Percentiles rank a stretch among this genome's conserved stretches.
Evolutionary conservation across 2,113 vertebrate species (phyloP).

Genomic region (Apus apus): DNA sequence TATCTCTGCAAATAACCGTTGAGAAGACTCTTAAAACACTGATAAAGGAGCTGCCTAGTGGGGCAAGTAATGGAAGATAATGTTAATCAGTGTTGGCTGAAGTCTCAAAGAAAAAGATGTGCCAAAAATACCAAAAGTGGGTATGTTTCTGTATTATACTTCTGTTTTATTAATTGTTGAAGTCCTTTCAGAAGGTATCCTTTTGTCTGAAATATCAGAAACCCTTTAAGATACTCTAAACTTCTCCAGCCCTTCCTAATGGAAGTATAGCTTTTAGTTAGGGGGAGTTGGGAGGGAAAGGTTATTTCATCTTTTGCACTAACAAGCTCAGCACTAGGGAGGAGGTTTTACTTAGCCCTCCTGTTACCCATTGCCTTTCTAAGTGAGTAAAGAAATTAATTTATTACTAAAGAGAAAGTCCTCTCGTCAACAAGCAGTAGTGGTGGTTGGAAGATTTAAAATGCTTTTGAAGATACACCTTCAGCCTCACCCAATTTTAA

Average conservation of each 20-base stretch:
- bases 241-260: background rate
- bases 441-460: background rate
- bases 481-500: background rate
- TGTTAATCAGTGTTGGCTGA: background rate
- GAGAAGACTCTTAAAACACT: background rate
- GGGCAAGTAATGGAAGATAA: background rate
- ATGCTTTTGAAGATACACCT: background rate
- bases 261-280: background rate
- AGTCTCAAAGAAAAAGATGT: background rate
- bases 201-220: conserved; percentile 8
- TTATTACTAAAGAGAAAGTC: background rate
- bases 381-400: background rate
- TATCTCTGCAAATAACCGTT: conserved; percentile 1
- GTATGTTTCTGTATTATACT: background rate
- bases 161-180: background rate
- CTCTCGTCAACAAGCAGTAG: background rate
- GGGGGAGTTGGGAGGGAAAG: no score
- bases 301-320: background rate
- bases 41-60: background rate
- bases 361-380: background rate
- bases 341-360: background rate
- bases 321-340: background rate
- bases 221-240: background rate
- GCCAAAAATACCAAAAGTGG: background rate
- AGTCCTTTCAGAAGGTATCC: background rate